A percentile compares a stretch with the other conserved stretches of the same genome.
phyloP scores from a whole-genome alignment of 2,888 invertebrate species.

The Lithophane socia region DNA sequence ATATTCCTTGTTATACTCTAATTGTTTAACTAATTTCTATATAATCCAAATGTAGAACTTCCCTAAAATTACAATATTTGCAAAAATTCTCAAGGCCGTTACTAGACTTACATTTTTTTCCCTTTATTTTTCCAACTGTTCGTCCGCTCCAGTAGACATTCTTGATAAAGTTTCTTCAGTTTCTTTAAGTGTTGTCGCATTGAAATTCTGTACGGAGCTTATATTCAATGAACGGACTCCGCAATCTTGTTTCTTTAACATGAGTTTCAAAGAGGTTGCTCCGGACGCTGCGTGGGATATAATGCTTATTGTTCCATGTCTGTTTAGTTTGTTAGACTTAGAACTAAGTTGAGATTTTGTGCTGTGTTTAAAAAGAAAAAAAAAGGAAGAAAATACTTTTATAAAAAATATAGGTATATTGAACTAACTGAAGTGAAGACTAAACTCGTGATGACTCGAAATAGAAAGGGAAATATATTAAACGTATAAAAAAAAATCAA shows the following conservation, averaged over 20 bases:
- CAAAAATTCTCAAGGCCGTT: too few relatives aligned
- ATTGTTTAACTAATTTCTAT: background rate
- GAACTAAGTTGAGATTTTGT: background rate
- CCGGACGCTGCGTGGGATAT: slow-evolving; percentile 25
- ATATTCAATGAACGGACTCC: slow-evolving; percentile 64
- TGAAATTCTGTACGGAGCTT: slow-evolving; percentile 64
- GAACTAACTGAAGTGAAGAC: background rate
- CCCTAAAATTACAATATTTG: slow-evolving; percentile 32
- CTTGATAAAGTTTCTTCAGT: slow-evolving; percentile 64
- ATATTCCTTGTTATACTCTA: background rate
- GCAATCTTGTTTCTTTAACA: slow-evolving; percentile 63
- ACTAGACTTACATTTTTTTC: slow-evolving; percentile 59
- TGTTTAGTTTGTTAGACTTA: slow-evolving; percentile 10
- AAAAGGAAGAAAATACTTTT: too few relatives aligned
- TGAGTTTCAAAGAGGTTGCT: slow-evolving; percentile 55
- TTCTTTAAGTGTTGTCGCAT: slow-evolving; percentile 63
- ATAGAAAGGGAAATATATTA: background rate
- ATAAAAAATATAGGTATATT: background rate
- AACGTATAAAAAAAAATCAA: background rate
- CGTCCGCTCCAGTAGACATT: slow-evolving; percentile 51
- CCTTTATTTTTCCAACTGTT: slow-evolving; percentile 48
- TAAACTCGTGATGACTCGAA: background rate
- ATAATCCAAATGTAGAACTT: slow-evolving; percentile 4
- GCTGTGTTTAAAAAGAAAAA: too few relatives aligned
- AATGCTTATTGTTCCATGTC: slow-evolving; percentile 25